Evolutionary conservation across 2,113 vertebrate species (phyloP).

Genomic region (Anguilla rostrata): DNA sequence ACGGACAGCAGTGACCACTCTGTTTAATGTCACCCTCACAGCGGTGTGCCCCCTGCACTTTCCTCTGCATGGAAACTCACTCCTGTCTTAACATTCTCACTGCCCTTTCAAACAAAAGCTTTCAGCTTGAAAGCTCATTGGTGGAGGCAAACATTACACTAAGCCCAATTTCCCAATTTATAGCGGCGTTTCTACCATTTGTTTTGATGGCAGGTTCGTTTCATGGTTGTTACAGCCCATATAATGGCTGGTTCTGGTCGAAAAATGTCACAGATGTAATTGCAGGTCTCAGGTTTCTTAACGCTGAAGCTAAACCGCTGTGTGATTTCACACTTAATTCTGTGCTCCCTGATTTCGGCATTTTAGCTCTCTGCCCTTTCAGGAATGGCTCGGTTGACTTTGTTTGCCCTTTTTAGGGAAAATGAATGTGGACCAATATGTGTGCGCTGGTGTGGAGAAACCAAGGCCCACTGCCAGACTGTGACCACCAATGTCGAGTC

Average conservation of each 20-base stretch:
- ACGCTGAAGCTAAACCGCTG: not conserved
- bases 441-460: not conserved
- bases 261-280: not conserved
- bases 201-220: not conserved
- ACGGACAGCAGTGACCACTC: not conserved
- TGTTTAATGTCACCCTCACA: not conserved
- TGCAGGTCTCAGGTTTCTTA: not conserved
- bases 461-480: not conserved
- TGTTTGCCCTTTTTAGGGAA: not conserved
- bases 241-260: not conserved
- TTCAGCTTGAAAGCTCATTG: not conserved
- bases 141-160: not conserved
- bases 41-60: not conserved
- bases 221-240: not conserved
- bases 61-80: not conserved
- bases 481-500: not conserved
- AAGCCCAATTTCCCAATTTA: not conserved
- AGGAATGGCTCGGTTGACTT: not conserved
- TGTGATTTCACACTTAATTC: constrained; percentile 1
- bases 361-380: not conserved
- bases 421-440: not conserved
- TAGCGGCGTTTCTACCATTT: not conserved
- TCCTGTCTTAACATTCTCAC: not conserved
- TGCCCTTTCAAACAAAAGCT: not conserved
- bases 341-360: not conserved